Evolutionary conservation across 2,888 invertebrate genomes (phyloP).

Genomic region (Dolichopus griseipennis): DNA sequence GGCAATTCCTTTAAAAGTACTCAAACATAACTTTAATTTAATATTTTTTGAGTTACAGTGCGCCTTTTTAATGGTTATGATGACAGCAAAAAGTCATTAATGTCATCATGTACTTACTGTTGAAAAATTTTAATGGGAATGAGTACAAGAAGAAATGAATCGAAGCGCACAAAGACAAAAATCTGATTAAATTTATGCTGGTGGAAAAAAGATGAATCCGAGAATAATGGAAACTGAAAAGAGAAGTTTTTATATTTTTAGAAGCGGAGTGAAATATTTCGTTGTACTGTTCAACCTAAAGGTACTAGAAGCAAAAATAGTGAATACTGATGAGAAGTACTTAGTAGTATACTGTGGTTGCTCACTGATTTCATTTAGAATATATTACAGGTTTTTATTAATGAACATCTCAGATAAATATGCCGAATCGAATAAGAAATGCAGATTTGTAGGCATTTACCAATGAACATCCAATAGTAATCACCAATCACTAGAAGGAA

Average conservation of each 20-base stretch:
- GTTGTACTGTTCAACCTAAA: no score
- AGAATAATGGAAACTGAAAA: background rate
- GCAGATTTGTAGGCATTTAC: no score
- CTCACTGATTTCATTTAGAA: no score
- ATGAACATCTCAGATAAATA: no score
- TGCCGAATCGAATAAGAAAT: no score
- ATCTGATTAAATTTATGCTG: background rate
- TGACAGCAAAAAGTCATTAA: background rate
- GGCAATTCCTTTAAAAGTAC: background rate
- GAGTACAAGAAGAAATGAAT: background rate
- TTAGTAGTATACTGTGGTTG: no score
- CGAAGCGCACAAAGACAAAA: background rate
- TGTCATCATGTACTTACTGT: background rate
- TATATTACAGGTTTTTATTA: no score
- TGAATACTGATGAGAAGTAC: no score
- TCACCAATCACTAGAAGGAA: no score
- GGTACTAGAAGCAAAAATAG: no score
- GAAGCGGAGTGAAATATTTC: no score
- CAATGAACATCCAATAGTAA: no score
- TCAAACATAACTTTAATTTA: background rate
- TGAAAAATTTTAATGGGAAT: background rate
- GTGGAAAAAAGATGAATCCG: background rate
- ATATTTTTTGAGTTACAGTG: background rate
- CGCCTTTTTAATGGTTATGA: conserved; percentile 1
- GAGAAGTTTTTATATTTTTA: background rate